Evolutionary conservation across 2,113 vertebrate genomes (phyloP).

Genomic region (Nanorana parkeri): DNA sequence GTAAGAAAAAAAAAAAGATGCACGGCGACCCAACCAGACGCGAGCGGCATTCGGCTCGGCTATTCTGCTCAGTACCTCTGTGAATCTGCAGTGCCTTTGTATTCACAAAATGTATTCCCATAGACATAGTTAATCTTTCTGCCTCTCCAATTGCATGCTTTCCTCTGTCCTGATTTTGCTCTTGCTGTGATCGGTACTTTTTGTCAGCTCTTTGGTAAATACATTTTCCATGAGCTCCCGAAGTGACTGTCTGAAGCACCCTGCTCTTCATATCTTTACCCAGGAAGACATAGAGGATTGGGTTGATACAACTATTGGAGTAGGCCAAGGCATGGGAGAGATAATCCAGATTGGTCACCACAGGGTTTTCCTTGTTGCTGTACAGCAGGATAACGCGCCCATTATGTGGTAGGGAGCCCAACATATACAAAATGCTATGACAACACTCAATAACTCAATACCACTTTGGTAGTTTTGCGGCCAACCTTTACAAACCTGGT

Average conservation of each 20-base stretch:
- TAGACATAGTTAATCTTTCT: too few species aligned
- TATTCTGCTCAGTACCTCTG: too few species aligned
- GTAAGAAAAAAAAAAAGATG: too few species aligned
- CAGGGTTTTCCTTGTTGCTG: background rate
- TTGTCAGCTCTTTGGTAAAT: conserved; percentile 70
- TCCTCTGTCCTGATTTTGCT: too few species aligned
- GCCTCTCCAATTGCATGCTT: too few species aligned
- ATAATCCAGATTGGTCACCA: conserved; percentile 64
- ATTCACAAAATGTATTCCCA: too few species aligned
- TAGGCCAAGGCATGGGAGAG: conserved; percentile 72
- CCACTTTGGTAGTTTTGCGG: conserved; percentile 65
- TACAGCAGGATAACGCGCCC: conserved; percentile 64
- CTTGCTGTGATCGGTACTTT: conserved; percentile 5
- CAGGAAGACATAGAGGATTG: conserved; percentile 78
- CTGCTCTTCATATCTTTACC: conserved; percentile 76
- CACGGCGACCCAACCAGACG: too few species aligned
- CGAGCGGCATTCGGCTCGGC: too few species aligned
- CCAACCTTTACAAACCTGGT: conserved; percentile 60
- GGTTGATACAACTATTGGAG: conserved; percentile 82
- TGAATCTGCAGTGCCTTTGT: too few species aligned
- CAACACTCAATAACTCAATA: conserved; percentile 55
- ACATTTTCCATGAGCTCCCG: conserved; percentile 70
- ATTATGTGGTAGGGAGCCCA: conserved; percentile 79
- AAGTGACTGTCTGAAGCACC: conserved; percentile 67
- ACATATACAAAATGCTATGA: conserved; percentile 74